Conservation (phyloP, 92 coral and sea anemone genomes). For the Micromussa lordhowensis region DNA sequence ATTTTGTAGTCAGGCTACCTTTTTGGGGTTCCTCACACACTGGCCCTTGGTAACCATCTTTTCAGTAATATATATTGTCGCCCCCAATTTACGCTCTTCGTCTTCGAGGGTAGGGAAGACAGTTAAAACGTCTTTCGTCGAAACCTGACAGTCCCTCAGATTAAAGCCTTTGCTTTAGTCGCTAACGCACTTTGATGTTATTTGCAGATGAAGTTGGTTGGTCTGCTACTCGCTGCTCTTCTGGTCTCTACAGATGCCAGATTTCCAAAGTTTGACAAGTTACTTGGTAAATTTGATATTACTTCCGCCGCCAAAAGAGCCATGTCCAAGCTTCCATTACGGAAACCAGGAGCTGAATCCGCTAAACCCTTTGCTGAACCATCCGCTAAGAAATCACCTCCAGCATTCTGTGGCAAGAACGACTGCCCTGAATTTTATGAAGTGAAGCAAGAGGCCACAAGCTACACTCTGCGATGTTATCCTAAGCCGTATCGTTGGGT, state of each 20-base stretch:
- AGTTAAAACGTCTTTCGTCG: no score
- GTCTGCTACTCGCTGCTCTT: not conserved
- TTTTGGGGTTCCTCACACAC: no score
- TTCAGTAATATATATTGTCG: no score
- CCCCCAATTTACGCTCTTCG: no score
- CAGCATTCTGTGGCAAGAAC: conserved; percentile 56
- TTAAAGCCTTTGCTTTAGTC: no score
- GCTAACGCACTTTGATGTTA: not conserved
- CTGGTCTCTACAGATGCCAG: conserved; percentile 26
- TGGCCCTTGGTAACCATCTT: no score
- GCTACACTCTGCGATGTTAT: conserved; percentile 78
- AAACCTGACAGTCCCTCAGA: no score
- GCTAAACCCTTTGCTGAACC: not conserved
- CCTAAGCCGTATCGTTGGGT: conserved; percentile 74
- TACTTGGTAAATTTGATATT: not conserved
- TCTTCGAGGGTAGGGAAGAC: no score
- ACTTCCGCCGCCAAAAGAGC: not conserved
- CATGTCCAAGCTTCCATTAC: not conserved
- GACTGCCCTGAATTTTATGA: conserved; percentile 78
- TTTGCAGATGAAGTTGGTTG: conserved; percentile 29
- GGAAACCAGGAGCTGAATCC: not conserved
- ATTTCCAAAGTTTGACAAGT: not conserved
- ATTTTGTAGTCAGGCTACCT: no score
- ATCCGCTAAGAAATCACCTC: not conserved
- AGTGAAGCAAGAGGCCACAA: conserved; percentile 46